Base-by-base conservation (phyloP, 2,797 vertebrate genomes). In the Botia kubotai region DNA sequence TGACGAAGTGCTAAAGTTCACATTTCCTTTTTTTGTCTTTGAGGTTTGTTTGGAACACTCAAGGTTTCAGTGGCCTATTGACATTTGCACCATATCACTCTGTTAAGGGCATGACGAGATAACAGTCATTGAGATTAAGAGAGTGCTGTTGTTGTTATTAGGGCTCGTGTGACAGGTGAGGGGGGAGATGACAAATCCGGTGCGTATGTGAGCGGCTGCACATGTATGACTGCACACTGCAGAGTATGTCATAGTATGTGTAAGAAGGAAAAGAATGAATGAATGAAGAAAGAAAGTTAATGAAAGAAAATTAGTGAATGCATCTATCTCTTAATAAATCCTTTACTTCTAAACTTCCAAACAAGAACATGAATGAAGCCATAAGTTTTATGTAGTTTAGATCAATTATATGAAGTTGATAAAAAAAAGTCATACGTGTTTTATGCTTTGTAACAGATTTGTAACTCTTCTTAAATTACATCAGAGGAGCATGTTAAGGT, bases 1-100 rank as follows among this genome's bases (percentile, higher is more conserved):
- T 89, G 86, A 90, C 86, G 83, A 84, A 90, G 87, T 82, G 82
- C 53, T 89, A 77, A 88, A 91, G 90, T 91, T 92, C 88, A 87
- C 58, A 68, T 48, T 57, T 68, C 55, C 66, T 62, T 50, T 68
- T 11, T 62, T 19, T 62, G 62, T 78, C 39, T 63, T 53, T 79
- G 46, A 73, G 60, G 55, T 53, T 26, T 58, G 21, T 71, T 53
- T 62, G 85, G 83, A 87, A 69, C 77, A 75, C 83, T 83, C 79
- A 89, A 74, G 53, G 89, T 80, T 79, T 80, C 71, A 85, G 83
- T 88, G 86, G 58, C 77, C 55, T 86, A 83, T 85, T 55, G 80
- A 84, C 78, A 81, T 87, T 86, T 85, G 52, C 46, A 65, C 81
- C 66, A 63, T 84, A 57, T 70, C n/a, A 21, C 17, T 62, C 50